These are phyloP conservation scores for Paratilapia polleni DNA, from an alignment of 2,113 vertebrate species.

Conservation along the genomic window DNA sequence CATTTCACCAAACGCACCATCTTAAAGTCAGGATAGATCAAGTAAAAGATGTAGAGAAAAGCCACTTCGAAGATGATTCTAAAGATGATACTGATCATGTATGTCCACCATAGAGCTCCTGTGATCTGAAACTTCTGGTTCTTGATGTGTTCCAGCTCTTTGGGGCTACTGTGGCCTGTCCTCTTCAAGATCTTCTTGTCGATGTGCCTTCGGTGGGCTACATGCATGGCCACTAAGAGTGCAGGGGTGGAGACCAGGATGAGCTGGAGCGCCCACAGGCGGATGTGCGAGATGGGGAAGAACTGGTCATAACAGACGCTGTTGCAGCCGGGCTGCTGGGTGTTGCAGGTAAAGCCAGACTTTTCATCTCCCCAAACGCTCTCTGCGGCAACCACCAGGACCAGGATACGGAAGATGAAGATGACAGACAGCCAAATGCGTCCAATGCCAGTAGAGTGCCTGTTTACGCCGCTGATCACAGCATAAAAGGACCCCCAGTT, in stretches of 20 bases:
- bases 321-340: slow-evolving; percentile 97
- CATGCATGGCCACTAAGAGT: slow-evolving; percentile 96
- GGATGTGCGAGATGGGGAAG: slow-evolving; percentile 97
- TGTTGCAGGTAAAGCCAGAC: slow-evolving; percentile 94
- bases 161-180: slow-evolving; percentile 83
- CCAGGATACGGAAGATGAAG: slow-evolving; percentile 98
- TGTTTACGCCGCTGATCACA: slow-evolving; percentile 95
- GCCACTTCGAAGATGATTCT: slow-evolving; percentile 90
- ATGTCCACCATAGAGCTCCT: slow-evolving; percentile 96
- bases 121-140: slow-evolving; percentile 92
- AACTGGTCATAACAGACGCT: slow-evolving; percentile 98
- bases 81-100: slow-evolving; percentile 93
- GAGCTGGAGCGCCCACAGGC: slow-evolving; percentile 95
- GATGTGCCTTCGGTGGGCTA: slow-evolving; percentile 94
- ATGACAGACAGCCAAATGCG: slow-evolving; percentile 98
- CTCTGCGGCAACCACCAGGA: slow-evolving; percentile 96
- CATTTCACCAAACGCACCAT: slow-evolving; percentile 98
- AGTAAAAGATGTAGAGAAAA: slow-evolving; percentile 97
- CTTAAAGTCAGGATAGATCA: slow-evolving; percentile 94
- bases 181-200: slow-evolving; percentile 91
- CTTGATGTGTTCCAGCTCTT: slow-evolving; percentile 92
- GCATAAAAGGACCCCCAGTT: slow-evolving; percentile 97
- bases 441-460: slow-evolving; percentile 95
- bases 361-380: slow-evolving; percentile 98
- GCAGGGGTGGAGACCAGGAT: slow-evolving; percentile 96